Base-by-base conservation (phyloP, 1,140 invertebrate species). In the Berghia stephanieae region DNA sequence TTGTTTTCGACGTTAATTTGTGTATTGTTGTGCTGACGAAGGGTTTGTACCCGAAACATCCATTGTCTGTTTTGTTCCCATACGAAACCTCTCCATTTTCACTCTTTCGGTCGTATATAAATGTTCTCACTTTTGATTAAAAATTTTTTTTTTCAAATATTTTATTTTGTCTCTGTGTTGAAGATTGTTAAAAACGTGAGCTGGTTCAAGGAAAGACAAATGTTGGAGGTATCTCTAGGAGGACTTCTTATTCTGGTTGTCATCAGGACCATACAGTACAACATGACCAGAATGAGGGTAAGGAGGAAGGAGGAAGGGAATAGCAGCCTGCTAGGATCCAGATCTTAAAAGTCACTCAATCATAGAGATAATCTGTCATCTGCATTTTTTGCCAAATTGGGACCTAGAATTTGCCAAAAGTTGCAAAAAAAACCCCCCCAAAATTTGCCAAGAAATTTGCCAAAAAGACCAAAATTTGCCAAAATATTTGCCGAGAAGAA, bases 201-300 rank as follows among this genome's bases (percentile, higher is more conserved):
- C 0, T 99, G 89, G 88, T 90, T 88, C 78, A 89, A 88, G 44
- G 97, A 99, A 87, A 91, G 96, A 81, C 92, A 92, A 3, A 93
- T 99, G 71, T 94, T 93, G 36, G 96, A 98, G 91, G 95, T 99
- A 82, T 96, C 96, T 0, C 90, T 99, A 2, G 98, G 98, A 24
- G 97, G 98, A n/a, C 91, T 99, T 21, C 92, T 98, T 74, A 96
- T 99, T 77, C 90, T 99, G 66, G 96, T 99, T 10, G 94, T 99
- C 24, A 94, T 98, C 46, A 91, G 98, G 78, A 98, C 97, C 4
- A 96, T 99, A 86, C 98, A 99, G 86, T 98, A 96, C 90, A 99
- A 99, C 88, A 98, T 99, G 93, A 92, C 97, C 44, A 94, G 97
- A 89, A 98, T 97, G 92, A 92, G 96, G 82, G 94, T 94, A 89